Conservation (phyloP, 2,888 invertebrate species). For the Eumacrocentrus americanus region DNA sequence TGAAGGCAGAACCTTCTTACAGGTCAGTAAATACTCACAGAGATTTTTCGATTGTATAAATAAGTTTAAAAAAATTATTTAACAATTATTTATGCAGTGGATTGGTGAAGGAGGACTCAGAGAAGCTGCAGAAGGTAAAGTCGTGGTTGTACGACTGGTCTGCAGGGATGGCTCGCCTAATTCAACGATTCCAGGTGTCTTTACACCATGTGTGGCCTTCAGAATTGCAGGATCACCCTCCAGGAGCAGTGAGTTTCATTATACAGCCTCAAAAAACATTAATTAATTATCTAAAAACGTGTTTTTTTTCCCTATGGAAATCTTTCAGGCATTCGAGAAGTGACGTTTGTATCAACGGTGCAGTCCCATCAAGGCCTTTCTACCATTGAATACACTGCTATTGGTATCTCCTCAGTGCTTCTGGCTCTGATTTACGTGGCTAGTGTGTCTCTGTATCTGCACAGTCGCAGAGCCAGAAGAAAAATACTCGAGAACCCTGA, state of each 20-base stretch:
- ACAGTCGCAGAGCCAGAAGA: constrained; percentile 72
- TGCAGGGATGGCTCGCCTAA: constrained; percentile 74
- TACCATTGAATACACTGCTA: constrained; percentile 80
- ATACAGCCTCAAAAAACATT: neutral
- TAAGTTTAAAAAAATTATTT: neutral
- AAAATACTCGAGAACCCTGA: constrained; percentile 51
- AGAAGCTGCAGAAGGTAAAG: constrained; percentile 77
- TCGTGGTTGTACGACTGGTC: constrained; percentile 79
- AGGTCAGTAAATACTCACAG: constrained; percentile 63
- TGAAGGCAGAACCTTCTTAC: constrained; percentile 80
- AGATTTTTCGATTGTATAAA: neutral
- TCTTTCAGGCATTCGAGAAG: constrained; percentile 77
- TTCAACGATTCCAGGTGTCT: constrained; percentile 65
- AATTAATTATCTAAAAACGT: neutral
- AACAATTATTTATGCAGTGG: constrained; percentile 68
- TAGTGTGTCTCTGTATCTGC: constrained; percentile 82
- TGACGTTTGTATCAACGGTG: constrained; percentile 71
- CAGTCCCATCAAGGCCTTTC: constrained; percentile 69
- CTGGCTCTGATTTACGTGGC: constrained; percentile 87
- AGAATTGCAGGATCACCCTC: constrained; percentile 83
- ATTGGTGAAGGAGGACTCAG: constrained; percentile 80
- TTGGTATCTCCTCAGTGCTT: constrained; percentile 82
- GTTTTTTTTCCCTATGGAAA: neutral
- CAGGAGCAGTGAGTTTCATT: constrained; percentile 67
- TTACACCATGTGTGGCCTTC: constrained; percentile 86